Percentiles rank a stretch among this genome's conserved stretches.
Evolutionary conservation across 2,113 vertebrate genomes (phyloP).

Genomic region (Tamias sibiricus): DNA sequence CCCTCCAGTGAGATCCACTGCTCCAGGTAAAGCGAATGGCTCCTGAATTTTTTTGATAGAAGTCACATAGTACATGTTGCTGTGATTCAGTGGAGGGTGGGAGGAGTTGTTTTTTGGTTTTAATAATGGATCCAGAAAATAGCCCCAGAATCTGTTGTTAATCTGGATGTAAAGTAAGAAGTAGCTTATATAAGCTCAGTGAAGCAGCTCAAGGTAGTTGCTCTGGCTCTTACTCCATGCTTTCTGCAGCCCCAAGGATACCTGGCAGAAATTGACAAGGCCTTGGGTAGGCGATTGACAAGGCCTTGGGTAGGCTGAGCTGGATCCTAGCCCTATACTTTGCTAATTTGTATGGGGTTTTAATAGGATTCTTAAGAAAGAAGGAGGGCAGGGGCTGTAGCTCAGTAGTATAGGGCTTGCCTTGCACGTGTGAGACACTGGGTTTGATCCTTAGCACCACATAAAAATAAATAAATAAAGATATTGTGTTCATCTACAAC

Average conservation of each 20-base stretch:
- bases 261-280: accelerated
- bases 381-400: neutral
- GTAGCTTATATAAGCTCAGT: too few species aligned
- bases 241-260: accelerated
- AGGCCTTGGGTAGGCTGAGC: neutral
- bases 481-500: too few species aligned
- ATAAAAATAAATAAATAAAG: too few species aligned
- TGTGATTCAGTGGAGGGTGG: too few species aligned
- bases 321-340: neutral
- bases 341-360: neutral
- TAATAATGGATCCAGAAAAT: neutral
- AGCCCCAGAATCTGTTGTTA: too few species aligned
- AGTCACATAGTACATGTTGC: neutral
- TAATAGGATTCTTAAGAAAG: neutral
- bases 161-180: neutral
- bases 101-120: neutral
- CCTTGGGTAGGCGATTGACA: neutral
- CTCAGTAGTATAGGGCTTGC: too few species aligned
- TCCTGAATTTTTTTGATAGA: neutral
- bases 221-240: neutral
- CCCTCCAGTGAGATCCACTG: slow-evolving; percentile 95
- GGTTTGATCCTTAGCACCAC: too few species aligned
- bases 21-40: slow-evolving; percentile 91
- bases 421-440: too few species aligned
- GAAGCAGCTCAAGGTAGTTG: neutral